Conservation (phyloP, 2,888 invertebrate species). For the Argynnis bischoffii region DNA sequence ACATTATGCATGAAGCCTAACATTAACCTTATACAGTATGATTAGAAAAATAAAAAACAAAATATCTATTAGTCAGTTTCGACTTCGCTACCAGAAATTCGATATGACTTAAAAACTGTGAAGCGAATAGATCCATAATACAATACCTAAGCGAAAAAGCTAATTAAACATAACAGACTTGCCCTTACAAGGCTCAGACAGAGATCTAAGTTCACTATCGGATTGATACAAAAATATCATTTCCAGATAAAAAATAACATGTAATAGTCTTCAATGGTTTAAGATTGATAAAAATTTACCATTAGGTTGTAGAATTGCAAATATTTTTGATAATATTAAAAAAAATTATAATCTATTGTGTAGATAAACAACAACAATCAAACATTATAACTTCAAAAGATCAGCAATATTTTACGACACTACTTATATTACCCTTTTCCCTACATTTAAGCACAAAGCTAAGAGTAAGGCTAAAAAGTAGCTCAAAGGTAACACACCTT, state of each 20-base stretch:
- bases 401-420: constrained; percentile 13
- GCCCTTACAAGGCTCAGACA: constrained; percentile 29
- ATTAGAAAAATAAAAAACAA: constrained; percentile 23
- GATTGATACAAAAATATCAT: constrained; percentile 29
- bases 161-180: constrained; percentile 32
- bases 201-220: constrained; percentile 38
- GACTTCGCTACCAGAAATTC: constrained; percentile 20
- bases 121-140: constrained; percentile 27
- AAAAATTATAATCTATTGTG: constrained; percentile 11
- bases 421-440: constrained; percentile 8
- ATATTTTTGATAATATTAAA: background rate
- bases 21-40: constrained; percentile 31
- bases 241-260: constrained; percentile 21
- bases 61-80: constrained; percentile 22
- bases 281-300: constrained; percentile 12
- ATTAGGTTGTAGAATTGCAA: constrained; percentile 1
- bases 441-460: constrained; percentile 14
- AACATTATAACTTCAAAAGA: background rate
- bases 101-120: constrained; percentile 18
- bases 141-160: constrained; percentile 23
- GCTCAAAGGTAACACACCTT: background rate
- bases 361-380: constrained; percentile 4
- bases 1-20: constrained; percentile 35
- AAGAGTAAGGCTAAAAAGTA: constrained; percentile 9
- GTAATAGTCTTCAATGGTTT: constrained; percentile 30